Evolutionary conservation across 2,113 vertebrate genomes (phyloP), one percentile per base, ranked within the genome.

Genomic region (Notarius quadriscutis): DNA sequence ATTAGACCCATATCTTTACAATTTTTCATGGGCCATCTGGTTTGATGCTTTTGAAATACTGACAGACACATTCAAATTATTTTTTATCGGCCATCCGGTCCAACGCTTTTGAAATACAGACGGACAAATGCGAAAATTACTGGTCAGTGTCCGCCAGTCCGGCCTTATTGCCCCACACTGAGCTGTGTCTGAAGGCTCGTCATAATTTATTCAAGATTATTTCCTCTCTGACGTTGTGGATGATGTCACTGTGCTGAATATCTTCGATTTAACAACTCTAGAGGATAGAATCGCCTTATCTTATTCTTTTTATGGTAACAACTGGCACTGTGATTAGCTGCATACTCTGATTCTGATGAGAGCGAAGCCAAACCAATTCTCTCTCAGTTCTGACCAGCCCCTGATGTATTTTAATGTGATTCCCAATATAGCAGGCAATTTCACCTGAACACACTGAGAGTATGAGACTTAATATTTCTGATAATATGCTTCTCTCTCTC

Each of bases 331-430:
- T 90, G 89, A 88, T 90, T 88, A 84, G 72, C 65, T 74, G 87
- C 79, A 84, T 83, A 83, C 84, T 81, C 87, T 89, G 87, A 89
- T 89, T 84, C 71, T 91, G 88, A 90, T 90, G 87, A 89, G 86
- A 90, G 86, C 48, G 80, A 89, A 91, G 57, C 84, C 58, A 87
- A 90, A 88, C 63, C 55, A 84, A 81, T 85, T 88, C 82, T 67
- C 48, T 79, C 17, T 88, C 63, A 57, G 87, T 90, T 87, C 86
- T 62, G 81, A 86, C 85, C 78, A 81, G 74, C 30, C 57, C 63
- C 81, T 71, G 67, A 85, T 81, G 85, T 63, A 81, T 86, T 89
- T 81, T 86, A 87, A 88, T 86, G 74, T 74, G 84, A 78, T 84
- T 90, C 79, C 71, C 75, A 87, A 87, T 89, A 85, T 90, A 84